A percentile compares a stretch with the other conserved stretches of the same genome.
These are phyloP conservation scores for Hydropsyche betteni DNA, from an alignment of 2,888 invertebrate genomes.

Conservation along the genomic window DNA sequence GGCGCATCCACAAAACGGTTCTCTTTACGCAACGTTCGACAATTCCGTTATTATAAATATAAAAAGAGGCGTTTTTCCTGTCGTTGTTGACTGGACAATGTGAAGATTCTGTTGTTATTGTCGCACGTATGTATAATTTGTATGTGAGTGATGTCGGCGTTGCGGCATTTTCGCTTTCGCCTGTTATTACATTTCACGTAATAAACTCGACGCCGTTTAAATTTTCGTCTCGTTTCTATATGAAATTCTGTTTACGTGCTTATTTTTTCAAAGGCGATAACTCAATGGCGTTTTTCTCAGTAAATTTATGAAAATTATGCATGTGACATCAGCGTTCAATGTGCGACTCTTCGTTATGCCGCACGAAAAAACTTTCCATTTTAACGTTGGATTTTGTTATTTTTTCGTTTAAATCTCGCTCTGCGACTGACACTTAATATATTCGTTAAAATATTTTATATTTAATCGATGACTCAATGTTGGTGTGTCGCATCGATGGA, in stretches of 20 bases:
- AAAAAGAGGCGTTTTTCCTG: background rate
- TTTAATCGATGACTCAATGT: conserved; percentile 18
- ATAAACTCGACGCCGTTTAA: too few species aligned
- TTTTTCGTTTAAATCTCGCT: background rate
- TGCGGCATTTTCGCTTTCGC: too few species aligned
- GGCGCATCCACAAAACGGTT: conserved; percentile 13
- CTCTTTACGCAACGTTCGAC: conserved; percentile 22
- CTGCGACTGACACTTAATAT: background rate
- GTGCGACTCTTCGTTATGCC: background rate
- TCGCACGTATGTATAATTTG: too few species aligned
- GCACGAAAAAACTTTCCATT: background rate
- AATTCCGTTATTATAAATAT: conserved; percentile 13
- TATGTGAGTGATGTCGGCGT: too few species aligned
- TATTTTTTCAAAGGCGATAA: too few species aligned
- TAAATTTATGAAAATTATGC: too few species aligned
- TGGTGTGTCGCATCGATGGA: conserved; percentile 1
- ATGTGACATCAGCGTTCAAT: background rate
- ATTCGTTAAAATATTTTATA: background rate
- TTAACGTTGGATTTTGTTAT: background rate
- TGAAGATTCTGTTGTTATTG: too few species aligned
- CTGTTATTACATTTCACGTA: too few species aligned
- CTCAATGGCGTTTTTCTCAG: too few species aligned
- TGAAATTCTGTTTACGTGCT: too few species aligned
- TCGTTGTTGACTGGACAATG: too few species aligned
- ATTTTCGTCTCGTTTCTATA: too few species aligned